Percentiles rank a stretch among this genome's conserved stretches.
phyloP scores from a whole-genome alignment of 2,797 vertebrate species.

The Lagocephalus sceleratus region DNA sequence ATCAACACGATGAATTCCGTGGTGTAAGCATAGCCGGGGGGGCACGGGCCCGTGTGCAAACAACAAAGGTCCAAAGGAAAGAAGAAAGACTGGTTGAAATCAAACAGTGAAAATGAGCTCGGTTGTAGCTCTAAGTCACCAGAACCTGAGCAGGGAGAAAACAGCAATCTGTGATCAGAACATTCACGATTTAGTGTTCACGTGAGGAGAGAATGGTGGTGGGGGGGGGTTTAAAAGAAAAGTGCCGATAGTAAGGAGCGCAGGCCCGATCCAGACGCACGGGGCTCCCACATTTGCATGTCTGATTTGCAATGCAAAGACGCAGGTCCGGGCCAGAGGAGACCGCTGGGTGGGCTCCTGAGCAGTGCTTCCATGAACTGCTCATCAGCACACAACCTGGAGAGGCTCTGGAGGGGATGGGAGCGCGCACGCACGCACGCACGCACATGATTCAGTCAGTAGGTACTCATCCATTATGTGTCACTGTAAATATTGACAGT shows the following conservation, averaged over 20 bases:
- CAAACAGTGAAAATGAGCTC: conserved; percentile 19
- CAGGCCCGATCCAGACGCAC: conserved; percentile 1
- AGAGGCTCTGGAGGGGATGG: conserved; percentile 9
- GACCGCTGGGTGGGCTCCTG: not conserved
- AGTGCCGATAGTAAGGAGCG: conserved; percentile 11
- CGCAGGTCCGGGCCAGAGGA: not conserved
- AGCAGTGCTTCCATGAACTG: too few species aligned
- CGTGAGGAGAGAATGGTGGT: too few species aligned
- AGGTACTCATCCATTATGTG: conserved; percentile 52
- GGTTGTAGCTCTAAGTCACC: conserved; percentile 9
- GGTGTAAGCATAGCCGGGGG: conserved; percentile 28
- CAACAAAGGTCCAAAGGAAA: conserved; percentile 16
- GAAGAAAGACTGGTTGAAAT: conserved; percentile 26
- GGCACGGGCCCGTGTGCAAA: conserved; percentile 37
- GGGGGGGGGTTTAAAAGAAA: conserved; percentile 11
- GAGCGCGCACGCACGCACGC: conserved; percentile 25
- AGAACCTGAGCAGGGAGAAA: not conserved
- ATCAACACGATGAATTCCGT: conserved; percentile 33
- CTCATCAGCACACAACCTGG: not conserved
- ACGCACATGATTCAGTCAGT: conserved; percentile 39
- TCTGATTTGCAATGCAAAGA: conserved; percentile 66
- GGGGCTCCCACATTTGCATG: conserved; percentile 55
- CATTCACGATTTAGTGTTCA: conserved; percentile 2
- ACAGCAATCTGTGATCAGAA: conserved; percentile 3
- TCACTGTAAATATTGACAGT: conserved; percentile 75